phyloP scores from a whole-genome alignment of 2,113 vertebrate species.

The Numenius arquata region DNA sequence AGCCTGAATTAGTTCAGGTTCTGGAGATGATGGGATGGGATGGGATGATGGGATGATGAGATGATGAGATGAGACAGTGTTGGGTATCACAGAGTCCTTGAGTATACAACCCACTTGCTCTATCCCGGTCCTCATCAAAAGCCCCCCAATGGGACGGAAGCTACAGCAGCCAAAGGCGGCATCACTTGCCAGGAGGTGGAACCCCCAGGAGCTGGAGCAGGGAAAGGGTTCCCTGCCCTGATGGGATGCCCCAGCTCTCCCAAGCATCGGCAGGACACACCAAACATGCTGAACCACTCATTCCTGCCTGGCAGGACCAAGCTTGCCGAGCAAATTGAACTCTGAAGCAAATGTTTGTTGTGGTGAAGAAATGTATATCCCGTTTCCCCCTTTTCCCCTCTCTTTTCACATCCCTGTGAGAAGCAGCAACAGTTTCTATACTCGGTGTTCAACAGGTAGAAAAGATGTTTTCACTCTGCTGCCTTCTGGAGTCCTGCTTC shows the following conservation, averaged over 20 bases:
- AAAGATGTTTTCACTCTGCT: background rate
- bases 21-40: too few species aligned
- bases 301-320: background rate
- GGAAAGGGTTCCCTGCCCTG: background rate
- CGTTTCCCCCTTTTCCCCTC: background rate
- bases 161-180: background rate
- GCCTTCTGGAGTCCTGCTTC: background rate
- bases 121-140: background rate
- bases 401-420: background rate
- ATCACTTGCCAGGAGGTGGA: background rate
- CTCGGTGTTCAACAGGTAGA: background rate
- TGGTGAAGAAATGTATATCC: background rate
- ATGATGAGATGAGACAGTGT: fast-evolving
- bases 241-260: background rate
- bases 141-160: background rate
- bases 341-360: background rate
- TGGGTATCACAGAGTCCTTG: background rate
- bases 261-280: fast-evolving
- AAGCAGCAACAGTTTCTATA: background rate
- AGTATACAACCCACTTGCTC: background rate
- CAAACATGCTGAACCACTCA: background rate
- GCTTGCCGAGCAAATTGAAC: background rate
- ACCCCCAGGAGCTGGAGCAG: background rate
- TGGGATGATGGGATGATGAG: too few species aligned
- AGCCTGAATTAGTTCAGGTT: background rate